A percentile compares a stretch with the other conserved stretches of the same genome.
Conservation (phyloP, 2,797 vertebrate species). For the Poecilia picta region DNA sequence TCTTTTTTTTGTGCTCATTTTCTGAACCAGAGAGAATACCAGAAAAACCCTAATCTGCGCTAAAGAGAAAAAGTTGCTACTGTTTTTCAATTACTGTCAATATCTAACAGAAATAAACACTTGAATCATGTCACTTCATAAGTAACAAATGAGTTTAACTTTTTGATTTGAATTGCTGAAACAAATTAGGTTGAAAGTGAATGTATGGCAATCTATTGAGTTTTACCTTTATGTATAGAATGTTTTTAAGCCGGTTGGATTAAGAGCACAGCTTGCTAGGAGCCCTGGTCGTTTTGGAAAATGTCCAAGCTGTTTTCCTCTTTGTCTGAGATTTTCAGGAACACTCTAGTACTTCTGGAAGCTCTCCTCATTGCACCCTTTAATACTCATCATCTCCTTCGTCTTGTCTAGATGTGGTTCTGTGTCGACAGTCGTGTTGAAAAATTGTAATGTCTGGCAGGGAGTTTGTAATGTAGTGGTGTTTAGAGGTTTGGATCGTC, state of each 20-base stretch:
- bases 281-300: background rate
- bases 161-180: background rate
- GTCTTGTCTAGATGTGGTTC: conserved; percentile 52
- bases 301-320: background rate
- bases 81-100: background rate
- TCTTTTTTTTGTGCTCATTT: background rate
- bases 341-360: conserved; percentile 11
- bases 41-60: background rate
- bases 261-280: background rate
- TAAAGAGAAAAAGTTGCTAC: background rate
- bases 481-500: conserved; percentile 29
- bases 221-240: background rate
- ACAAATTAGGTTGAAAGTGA: background rate
- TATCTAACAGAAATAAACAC: background rate
- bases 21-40: background rate
- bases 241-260: background rate
- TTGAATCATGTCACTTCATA: background rate
- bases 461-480: background rate
- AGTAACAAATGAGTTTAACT: background rate
- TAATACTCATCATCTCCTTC: conserved; percentile 69
- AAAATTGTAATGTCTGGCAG: conserved; percentile 14
- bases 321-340: conserved; percentile 3
- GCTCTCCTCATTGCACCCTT: conserved; percentile 77
- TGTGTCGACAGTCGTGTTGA: conserved; percentile 42
- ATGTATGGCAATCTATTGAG: background rate